Evolutionary conservation across 2,113 vertebrate species (phyloP), one percentile per base, ranked within the genome.

Genomic region (Odontesthes bonariensis): DNA sequence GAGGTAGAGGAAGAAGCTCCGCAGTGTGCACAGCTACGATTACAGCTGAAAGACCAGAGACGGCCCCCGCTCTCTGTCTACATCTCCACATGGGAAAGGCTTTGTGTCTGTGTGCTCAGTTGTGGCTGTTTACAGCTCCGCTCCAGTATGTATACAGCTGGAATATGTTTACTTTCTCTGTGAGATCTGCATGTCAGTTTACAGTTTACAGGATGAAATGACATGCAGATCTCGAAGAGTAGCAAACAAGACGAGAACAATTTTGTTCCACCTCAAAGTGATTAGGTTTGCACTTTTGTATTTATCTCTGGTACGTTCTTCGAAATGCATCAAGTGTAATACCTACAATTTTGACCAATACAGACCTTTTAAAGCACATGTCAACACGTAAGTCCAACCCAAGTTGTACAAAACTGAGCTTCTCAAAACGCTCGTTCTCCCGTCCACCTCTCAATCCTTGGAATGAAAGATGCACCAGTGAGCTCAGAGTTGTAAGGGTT

Each of bases 101-200:
- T 53, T 66, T 72, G 35, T 77, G 69, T 73, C 22, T 58, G 65
- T 38, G 40, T 33, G 62, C 67, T 67, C 52, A 59, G 71, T 83
- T 3, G 54, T 58, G 51, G 64, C 58, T 80, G 86, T 84, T 84
- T 86, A 80, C 75, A 38, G 64, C 60, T 69, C 35, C 0, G 64
- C 77, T 67, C 35, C 72, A 66, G 47, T 79, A 19, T 89, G 69
- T 84, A 65, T 47, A 77, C 87, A 86, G 85, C 83, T 86, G 85
- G 84, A 72, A 31, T 83, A 42, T 81, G 74, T 80, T 83, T 88
- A 73, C 53, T 57, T 52, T 56, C 13, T 73, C 31, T 35, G 59
- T 33, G 22, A 44, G 68, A 56, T 2, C 6, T 42, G 69, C 56
- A 17, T 9, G 47, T 49, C 27, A 53, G 38, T 33, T 49, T 82